Evolutionary conservation across 2,888 invertebrate genomes (phyloP).

Genomic region (Pachycephus smyrnensis): DNA sequence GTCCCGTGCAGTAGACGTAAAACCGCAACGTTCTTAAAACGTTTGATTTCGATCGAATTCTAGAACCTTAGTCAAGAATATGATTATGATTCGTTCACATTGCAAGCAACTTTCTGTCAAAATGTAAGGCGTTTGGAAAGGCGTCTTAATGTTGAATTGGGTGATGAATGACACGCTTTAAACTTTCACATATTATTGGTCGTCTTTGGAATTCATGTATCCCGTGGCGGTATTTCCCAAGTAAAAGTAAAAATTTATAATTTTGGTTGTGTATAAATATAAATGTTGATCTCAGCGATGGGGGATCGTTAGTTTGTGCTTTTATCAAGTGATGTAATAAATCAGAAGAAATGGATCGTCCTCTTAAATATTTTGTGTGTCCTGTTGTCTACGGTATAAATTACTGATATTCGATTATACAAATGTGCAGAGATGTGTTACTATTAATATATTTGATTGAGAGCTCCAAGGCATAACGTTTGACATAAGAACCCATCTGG

Average conservation of each 20-base stretch:
- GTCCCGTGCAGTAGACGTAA: background rate
- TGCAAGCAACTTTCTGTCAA: background rate
- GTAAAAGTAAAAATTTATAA: conserved; percentile 34
- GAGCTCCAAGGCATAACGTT: conserved; percentile 7
- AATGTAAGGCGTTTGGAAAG: background rate
- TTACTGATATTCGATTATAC: background rate
- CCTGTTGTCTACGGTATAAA: background rate
- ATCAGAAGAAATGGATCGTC: background rate
- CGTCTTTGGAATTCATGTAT: background rate
- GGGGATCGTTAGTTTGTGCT: conserved; percentile 22
- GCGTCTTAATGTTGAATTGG: background rate
- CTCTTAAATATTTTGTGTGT: background rate
- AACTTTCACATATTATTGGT: background rate
- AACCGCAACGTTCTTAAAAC: background rate
- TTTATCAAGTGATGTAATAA: conserved; percentile 19
- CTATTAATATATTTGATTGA: conserved; percentile 15
- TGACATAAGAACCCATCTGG: conserved; percentile 9
- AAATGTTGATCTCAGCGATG: conserved; percentile 55
- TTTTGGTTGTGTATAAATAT: conserved; percentile 39
- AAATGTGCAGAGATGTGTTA: conserved; percentile 21
- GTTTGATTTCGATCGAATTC: background rate
- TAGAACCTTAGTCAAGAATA: background rate
- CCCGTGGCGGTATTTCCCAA: conserved; percentile 41
- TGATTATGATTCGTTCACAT: background rate
- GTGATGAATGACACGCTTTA: background rate